Base-by-base conservation (phyloP, 2,888 invertebrate genomes). In the Aspidiotus rigidus region DNA sequence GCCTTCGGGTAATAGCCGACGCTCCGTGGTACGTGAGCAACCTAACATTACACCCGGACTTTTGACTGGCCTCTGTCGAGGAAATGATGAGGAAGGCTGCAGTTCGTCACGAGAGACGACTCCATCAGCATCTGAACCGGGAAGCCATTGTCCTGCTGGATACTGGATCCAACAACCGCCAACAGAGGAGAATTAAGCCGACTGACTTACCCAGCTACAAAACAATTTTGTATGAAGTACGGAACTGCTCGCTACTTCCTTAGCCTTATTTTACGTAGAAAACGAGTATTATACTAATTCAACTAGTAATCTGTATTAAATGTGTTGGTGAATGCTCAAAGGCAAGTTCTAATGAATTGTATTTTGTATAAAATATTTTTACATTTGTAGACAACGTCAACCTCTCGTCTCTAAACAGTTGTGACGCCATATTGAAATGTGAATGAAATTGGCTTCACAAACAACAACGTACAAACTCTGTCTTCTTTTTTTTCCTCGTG, bases 61-160 rank as follows among this genome's bases (percentile, higher is more conserved):
- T 49, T 6, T 6, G 49, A 11, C 49, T 49, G 49, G 6, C 49
- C 49, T 49, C 6, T 49, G 49, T 49, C n/a, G 49, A 3, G 6
- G 49, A 49, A 11, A n/a, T 49, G 10, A 49, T 49, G 1, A 49
- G 49, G 49, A 49, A 49, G 49, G 49, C 49, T 49, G 49, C 49
- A 3, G n/a, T 49, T 49, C 49, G 49, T 3, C 49, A 2, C 6
- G 49, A 49, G 49, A 49, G 6, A 2, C 49, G 49, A 49, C 49
- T 49, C 49, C 49, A 49, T 49, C 49, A 49, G n/a, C 49, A 49
- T 49, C n/a, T 6, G n/a, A 49, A 49, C 49, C 49, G 2, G 3
- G 49, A 49, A 49, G 49, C 49, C 49, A 49, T 49, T 49, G 49
- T 49, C 6, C 49, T 49, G 49, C n/a, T 49, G 49, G 49, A 49